Conservation (phyloP, 2,113 vertebrate genomes). For the Myiopsitta monachus region DNA sequence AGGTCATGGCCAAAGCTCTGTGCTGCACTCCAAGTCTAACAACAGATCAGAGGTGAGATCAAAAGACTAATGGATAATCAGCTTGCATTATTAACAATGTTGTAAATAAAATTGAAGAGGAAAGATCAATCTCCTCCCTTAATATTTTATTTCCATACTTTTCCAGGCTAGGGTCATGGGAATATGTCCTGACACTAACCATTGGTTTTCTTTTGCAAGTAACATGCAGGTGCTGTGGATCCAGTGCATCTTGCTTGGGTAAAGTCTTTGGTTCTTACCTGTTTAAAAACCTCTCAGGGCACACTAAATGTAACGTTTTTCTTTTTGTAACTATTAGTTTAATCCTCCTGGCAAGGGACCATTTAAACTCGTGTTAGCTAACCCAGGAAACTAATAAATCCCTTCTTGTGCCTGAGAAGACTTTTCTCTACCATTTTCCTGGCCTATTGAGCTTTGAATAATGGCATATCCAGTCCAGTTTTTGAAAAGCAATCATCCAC, state of each 20-base stretch:
- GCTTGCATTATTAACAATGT: not conserved
- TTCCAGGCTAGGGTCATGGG: not conserved
- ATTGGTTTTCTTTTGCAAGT: not conserved
- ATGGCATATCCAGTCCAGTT: not conserved
- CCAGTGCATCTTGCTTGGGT: not conserved
- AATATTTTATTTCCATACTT: not conserved
- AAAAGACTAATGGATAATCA: conserved; percentile 4
- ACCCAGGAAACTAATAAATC: not conserved
- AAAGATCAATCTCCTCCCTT: not conserved
- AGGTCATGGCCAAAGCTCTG: not conserved
- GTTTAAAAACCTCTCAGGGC: not conserved
- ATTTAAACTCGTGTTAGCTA: not conserved
- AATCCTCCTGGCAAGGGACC: not conserved
- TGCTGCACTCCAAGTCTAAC: not conserved
- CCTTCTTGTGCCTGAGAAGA: not conserved
- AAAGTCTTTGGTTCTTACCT: not conserved
- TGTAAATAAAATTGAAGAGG: fast-evolving
- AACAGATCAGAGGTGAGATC: not conserved
- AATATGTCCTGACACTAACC: not conserved
- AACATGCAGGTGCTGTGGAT: not conserved
- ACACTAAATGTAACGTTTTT: not conserved
- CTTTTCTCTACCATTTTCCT: not conserved
- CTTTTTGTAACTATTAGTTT: not conserved
- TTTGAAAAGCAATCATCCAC: not conserved
- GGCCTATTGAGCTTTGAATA: not conserved